Percentiles rank a stretch among this genome's conserved stretches.
Conservation (phyloP, 1,140 invertebrate genomes). For the Stratiolaelaps scimitus region DNA sequence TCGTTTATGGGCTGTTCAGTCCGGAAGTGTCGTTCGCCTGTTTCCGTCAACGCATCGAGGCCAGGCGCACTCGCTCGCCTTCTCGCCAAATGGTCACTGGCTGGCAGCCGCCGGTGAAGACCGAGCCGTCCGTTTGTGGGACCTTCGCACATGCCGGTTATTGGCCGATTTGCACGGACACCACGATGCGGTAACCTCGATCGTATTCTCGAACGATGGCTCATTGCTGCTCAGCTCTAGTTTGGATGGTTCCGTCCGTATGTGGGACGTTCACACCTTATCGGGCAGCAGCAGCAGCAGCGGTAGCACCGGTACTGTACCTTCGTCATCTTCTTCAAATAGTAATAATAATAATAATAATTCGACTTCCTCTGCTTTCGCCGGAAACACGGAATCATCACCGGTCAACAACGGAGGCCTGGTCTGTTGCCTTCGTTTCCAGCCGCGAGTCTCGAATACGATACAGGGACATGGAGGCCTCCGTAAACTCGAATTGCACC, state of each 20-base stretch:
- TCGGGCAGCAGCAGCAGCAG: no score
- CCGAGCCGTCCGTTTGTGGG: conserved; percentile 40
- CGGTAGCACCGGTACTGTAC: no score
- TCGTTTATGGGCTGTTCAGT: conserved; percentile 56
- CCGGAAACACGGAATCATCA: no score
- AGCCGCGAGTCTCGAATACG: no score
- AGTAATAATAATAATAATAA: no score
- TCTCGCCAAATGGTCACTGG: conserved; percentile 56
- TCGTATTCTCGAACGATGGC: conserved; percentile 1
- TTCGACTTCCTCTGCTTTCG: no score
- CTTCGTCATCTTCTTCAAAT: no score
- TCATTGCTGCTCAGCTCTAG: conserved; percentile 25
- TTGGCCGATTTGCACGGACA: background rate
- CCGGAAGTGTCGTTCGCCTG: conserved; percentile 45
- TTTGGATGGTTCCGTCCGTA: conserved; percentile 21
- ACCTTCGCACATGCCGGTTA: conserved; percentile 38
- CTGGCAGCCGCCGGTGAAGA: conserved; percentile 53
- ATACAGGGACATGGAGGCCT: no score
- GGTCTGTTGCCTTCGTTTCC: no score
- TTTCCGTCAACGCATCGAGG: conserved; percentile 50
- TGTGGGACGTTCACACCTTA: conserved; percentile 27
- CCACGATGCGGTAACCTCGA: background rate
- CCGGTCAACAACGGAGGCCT: no score
- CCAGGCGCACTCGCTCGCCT: conserved; percentile 50
- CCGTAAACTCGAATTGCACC: no score